A percentile compares a stretch with the other conserved stretches of the same genome.
Evolutionary conservation across 2,888 invertebrate genomes (phyloP).

Genomic region (Ametastegia equiseti): DNA sequence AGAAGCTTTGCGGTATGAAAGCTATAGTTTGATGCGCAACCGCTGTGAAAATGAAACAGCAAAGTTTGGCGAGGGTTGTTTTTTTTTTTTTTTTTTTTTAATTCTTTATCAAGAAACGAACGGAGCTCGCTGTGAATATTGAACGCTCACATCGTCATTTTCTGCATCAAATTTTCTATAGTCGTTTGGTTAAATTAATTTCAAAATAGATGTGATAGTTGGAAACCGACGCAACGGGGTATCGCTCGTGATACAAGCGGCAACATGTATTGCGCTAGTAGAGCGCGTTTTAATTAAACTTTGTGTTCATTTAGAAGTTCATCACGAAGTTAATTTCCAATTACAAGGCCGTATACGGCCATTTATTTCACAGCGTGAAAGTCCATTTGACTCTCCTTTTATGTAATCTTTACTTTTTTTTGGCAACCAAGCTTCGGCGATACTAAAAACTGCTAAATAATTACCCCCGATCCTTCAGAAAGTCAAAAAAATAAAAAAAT

Average conservation of each 20-base stretch:
- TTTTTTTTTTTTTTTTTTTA: background rate
- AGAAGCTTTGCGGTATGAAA: constrained; percentile 2
- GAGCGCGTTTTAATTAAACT: constrained; percentile 37
- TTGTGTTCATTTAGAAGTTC: constrained; percentile 33
- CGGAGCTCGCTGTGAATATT: background rate
- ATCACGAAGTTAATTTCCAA: constrained; percentile 14
- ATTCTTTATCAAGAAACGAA: background rate
- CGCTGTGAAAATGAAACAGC: background rate
- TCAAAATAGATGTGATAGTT: background rate
- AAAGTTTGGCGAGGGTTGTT: background rate
- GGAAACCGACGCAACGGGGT: constrained; percentile 14
- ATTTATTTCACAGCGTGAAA: background rate
- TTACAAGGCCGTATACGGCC: background rate
- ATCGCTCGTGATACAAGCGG: background rate
- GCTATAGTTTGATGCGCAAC: background rate
- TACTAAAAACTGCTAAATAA: background rate
- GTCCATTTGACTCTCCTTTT: no score
- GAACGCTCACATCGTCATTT: background rate
- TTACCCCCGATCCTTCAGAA: background rate
- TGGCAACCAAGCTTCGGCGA: background rate
- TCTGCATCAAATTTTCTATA: background rate
- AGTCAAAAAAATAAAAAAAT: background rate
- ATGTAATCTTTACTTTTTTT: background rate
- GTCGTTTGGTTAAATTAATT: constrained; percentile 22
- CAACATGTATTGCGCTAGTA: background rate